Evolutionary conservation across 2,797 vertebrate species (phyloP), one percentile per base, ranked within the genome.

Genomic region (Pangasius macronema): DNA sequence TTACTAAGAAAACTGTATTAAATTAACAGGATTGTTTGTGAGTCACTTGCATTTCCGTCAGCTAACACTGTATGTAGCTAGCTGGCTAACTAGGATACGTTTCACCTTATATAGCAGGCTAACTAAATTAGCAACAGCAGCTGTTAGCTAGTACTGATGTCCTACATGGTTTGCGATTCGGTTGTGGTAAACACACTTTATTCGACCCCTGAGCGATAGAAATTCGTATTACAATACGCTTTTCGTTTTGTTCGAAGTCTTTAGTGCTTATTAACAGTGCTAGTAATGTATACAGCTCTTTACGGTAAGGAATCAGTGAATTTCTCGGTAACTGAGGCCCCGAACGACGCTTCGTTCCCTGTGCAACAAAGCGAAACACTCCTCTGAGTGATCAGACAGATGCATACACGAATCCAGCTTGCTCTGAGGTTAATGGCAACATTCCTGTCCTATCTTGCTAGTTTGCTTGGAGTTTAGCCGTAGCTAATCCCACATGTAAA

Each of bases 121-220:
- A 53, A 85, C 82, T 55, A 53, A 84, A 42, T 70, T 73, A 84
- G 83, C 83, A 73, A 46, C 67, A 73, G 22, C 67, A 73, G 68
- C 68, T 73, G 83, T 83, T 30, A 9, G 81, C 42, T 49, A 20
- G 14, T 13, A 6, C 27, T 6, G 18, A 22, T 68, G 1, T n/a
- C 20, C 20, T 51, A 68, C 63, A 83, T 53, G n/a, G 63, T 83
- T 67, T 22, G 16, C 4, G 16, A 10, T 65, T 82, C 7, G 20
- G 30, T 22, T 3, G 57, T 10, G 18, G 3, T 16, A 10, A 30
- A 61, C 16, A 13, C 22, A 24, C 39, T 49, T 67, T 51, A 83
- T 67, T 67, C 5, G 11, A 46, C 14, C 14, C 13, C 9, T 13
- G n/a, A 33, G 20, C 18, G 46, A 68, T 36, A 33, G 5, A 51